phyloP scores from a whole-genome alignment of 2,888 invertebrate genomes.

The Taenaris catops region DNA sequence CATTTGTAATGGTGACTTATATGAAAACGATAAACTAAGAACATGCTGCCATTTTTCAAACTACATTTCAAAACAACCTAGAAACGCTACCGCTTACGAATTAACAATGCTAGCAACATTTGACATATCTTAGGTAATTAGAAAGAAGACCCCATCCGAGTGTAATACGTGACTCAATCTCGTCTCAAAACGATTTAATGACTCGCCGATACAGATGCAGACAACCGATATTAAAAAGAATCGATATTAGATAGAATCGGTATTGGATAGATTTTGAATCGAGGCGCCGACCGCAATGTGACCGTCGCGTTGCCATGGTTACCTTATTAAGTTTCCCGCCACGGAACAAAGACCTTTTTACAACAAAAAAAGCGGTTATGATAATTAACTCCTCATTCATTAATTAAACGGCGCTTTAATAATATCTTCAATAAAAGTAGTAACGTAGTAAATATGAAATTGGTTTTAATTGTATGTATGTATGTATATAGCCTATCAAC shows the following conservation, averaged over 20 bases:
- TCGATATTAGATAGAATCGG: constrained; percentile 34
- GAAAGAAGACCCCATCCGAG: constrained; percentile 62
- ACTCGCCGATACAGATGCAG: constrained; percentile 36
- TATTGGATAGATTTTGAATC: constrained; percentile 23
- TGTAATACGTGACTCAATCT: constrained; percentile 71
- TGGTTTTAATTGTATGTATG: too few species aligned
- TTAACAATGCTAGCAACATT: constrained; percentile 34
- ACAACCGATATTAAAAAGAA: constrained; percentile 34
- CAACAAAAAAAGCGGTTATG: neutral
- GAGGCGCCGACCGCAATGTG: constrained; percentile 14
- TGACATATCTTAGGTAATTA: constrained; percentile 74
- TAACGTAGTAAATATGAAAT: too few species aligned
- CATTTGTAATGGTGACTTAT: too few species aligned
- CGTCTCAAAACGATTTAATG: constrained; percentile 48
- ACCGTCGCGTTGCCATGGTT: constrained; percentile 9
- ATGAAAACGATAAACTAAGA: too few species aligned
- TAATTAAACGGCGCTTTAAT: too few species aligned
- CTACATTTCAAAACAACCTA: too few species aligned
- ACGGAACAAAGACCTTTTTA: constrained; percentile 4
- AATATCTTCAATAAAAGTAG: too few species aligned
- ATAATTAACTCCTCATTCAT: too few species aligned
- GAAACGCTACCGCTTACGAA: constrained; percentile 32
- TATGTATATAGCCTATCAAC: too few species aligned
- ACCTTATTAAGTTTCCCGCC: constrained; percentile 10
- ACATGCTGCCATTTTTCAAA: too few species aligned